phyloP scores from a whole-genome alignment of 2,888 invertebrate species.

The Rhingia campestris region DNA sequence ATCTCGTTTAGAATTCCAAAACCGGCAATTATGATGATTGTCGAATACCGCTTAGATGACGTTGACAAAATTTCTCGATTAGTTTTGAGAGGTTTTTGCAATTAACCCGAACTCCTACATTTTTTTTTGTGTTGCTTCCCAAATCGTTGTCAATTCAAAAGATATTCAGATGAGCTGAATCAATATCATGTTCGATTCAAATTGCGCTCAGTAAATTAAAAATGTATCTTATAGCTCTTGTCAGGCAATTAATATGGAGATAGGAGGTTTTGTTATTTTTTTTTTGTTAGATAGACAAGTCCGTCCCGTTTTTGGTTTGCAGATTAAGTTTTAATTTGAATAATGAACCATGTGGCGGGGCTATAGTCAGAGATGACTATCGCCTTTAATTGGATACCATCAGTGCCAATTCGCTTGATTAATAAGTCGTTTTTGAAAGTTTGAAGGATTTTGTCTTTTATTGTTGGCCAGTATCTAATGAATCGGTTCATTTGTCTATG shows the following conservation, averaged over 20 bases:
- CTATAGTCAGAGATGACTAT: slow-evolving; percentile 35
- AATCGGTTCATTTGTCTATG: slow-evolving; percentile 52
- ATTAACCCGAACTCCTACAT: slow-evolving; percentile 69
- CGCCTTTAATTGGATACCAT: slow-evolving; percentile 63
- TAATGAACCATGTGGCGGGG: slow-evolving; percentile 18
- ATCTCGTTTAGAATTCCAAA: slow-evolving; percentile 38
- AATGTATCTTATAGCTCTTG: slow-evolving; percentile 63
- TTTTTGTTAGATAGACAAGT: slow-evolving; percentile 7
- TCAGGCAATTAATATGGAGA: slow-evolving; percentile 66
- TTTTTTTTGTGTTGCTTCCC: background rate
- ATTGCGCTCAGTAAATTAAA: slow-evolving; percentile 68
- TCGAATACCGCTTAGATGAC: slow-evolving; percentile 5
- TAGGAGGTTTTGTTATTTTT: slow-evolving; percentile 19
- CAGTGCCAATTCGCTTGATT: slow-evolving; percentile 64
- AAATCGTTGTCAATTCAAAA: slow-evolving; percentile 16
- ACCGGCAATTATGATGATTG: slow-evolving; percentile 11
- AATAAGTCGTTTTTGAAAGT: slow-evolving; percentile 28
- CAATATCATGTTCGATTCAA: slow-evolving; percentile 69
- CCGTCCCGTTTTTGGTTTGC: background rate
- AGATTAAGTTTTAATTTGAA: slow-evolving; percentile 19
- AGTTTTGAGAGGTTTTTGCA: slow-evolving; percentile 72
- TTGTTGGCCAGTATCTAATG: slow-evolving; percentile 14
- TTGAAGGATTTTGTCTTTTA: background rate
- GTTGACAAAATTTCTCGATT: slow-evolving; percentile 69
- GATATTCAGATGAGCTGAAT: slow-evolving; percentile 58